Evolutionary conservation across 2,888 invertebrate genomes (phyloP).

Genomic region (Catocala sponsa): DNA sequence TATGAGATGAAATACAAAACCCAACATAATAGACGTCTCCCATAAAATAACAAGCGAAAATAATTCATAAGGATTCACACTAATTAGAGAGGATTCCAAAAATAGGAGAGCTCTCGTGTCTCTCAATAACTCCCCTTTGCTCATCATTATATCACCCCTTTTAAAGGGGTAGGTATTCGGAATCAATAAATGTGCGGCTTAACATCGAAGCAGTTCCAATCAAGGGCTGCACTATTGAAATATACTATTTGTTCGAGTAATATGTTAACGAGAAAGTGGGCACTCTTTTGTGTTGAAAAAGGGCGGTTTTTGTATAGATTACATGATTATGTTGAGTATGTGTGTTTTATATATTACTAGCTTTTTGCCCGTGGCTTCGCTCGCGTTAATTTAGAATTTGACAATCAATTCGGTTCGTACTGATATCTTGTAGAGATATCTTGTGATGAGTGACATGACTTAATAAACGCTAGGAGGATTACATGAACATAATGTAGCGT

Average conservation of each 20-base stretch:
- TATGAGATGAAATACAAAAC: neutral
- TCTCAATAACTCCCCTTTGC: slow-evolving; percentile 41
- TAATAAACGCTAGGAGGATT: too few relatives aligned
- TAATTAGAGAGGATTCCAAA: slow-evolving; percentile 47
- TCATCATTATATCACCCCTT: slow-evolving; percentile 52
- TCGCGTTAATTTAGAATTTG: too few relatives aligned
- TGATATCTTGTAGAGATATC: too few relatives aligned
- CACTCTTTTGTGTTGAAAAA: neutral
- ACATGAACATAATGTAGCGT: too few relatives aligned
- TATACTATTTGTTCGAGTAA: slow-evolving; percentile 14
- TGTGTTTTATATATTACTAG: too few relatives aligned
- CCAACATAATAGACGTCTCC: slow-evolving; percentile 3
- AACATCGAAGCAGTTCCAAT: slow-evolving; percentile 39
- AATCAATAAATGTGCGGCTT: slow-evolving; percentile 53
- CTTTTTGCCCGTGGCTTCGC: too few relatives aligned
- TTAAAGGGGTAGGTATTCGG: slow-evolving; percentile 40
- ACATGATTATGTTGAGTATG: too few relatives aligned
- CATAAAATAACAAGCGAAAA: slow-evolving; percentile 24
- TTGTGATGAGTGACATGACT: too few relatives aligned
- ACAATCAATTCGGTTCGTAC: too few relatives aligned
- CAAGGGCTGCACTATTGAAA: slow-evolving; percentile 35
- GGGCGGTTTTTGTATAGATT: too few relatives aligned
- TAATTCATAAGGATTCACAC: slow-evolving; percentile 39
- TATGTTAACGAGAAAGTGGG: slow-evolving; percentile 16
- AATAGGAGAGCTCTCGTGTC: slow-evolving; percentile 31